phyloP scores from a whole-genome alignment of 2,888 invertebrate species.

The Volucella inflata region DNA sequence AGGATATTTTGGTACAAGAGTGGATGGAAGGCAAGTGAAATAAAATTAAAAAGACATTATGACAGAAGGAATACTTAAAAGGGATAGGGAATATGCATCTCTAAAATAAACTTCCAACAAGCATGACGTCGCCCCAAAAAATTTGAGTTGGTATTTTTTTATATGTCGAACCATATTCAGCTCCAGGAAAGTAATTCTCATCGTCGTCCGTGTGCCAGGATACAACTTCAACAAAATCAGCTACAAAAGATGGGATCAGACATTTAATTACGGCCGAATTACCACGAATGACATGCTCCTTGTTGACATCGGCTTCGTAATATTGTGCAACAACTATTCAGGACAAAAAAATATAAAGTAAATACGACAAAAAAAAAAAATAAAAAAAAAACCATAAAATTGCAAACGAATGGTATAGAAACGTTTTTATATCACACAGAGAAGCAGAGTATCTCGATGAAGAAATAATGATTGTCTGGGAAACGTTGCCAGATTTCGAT shows the following conservation, averaged over 20 bases:
- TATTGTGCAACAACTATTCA: conserved; percentile 93
- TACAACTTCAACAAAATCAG: conserved; percentile 94
- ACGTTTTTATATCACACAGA: background rate
- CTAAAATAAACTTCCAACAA: conserved; percentile 60
- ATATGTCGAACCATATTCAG: conserved; percentile 83
- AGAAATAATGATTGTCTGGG: background rate
- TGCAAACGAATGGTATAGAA: conserved; percentile 7
- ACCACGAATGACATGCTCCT: conserved; percentile 94
- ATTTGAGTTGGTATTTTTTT: conserved; percentile 12
- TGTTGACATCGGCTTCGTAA: conserved; percentile 95
- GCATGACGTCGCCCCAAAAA: conserved; percentile 64
- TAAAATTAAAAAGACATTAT: conserved; percentile 21
- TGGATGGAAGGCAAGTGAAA: conserved; percentile 16
- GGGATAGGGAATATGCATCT: conserved; percentile 45
- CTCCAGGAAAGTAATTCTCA: conserved; percentile 83
- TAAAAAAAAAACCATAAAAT: too few species aligned
- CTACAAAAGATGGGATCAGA: conserved; percentile 95
- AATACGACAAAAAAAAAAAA: conserved; percentile 4
- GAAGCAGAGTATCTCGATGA: background rate
- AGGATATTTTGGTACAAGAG: conserved; percentile 18
- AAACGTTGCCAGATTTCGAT: conserved; percentile 57
- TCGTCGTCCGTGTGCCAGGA: conserved; percentile 92
- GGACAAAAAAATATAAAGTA: background rate
- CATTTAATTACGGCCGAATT: conserved; percentile 95
- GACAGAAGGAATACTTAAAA: background rate